Percentiles rank a stretch among this genome's conserved stretches.
Conservation (phyloP, 2,888 invertebrate genomes). For the Geophilus truncorum region DNA sequence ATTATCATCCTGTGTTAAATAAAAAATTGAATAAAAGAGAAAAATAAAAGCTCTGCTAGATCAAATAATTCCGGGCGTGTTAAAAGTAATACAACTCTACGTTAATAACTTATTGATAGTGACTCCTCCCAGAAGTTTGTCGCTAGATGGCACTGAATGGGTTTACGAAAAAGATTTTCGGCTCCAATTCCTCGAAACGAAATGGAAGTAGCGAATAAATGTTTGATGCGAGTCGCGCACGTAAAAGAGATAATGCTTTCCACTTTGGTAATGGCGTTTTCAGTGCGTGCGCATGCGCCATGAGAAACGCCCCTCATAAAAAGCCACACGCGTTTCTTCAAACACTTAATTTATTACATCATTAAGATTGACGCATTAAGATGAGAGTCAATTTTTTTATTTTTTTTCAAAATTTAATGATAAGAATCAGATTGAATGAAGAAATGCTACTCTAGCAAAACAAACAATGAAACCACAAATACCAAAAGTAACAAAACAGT, state of each 20-base stretch:
- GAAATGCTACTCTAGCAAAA: no score
- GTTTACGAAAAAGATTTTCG: background rate
- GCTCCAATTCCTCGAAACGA: conserved; percentile 4
- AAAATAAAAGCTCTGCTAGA: background rate
- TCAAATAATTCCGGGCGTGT: background rate
- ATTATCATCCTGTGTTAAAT: no score
- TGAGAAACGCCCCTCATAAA: conserved; percentile 10
- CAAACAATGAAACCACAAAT: no score
- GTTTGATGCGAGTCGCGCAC: background rate
- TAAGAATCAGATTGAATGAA: no score
- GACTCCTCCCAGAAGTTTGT: conserved; percentile 10
- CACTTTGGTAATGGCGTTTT: conserved; percentile 4
- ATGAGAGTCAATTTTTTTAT: no score
- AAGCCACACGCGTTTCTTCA: background rate
- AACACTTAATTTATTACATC: background rate
- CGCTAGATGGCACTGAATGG: conserved; percentile 4
- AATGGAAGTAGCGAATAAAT: conserved; percentile 10
- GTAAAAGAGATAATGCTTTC: conserved; percentile 4
- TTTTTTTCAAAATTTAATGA: no score
- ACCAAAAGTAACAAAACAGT: no score
- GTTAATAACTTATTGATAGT: background rate
- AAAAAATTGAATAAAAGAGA: background rate
- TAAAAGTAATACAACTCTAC: background rate
- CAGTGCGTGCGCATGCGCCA: background rate
- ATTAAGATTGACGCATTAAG: background rate